Conservation (phyloP, 2,888 invertebrate species). For the Carabus problematicus region DNA sequence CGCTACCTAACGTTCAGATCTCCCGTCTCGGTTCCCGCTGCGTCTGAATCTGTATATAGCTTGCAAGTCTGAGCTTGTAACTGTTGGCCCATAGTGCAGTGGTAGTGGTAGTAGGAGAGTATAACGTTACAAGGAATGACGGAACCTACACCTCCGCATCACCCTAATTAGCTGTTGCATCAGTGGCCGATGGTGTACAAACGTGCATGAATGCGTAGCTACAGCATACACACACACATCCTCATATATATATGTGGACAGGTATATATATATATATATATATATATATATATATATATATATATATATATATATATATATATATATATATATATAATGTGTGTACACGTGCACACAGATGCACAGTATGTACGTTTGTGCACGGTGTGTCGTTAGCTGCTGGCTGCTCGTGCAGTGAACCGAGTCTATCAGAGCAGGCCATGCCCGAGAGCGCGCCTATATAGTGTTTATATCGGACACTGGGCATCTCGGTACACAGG, state of each 20-base stretch:
- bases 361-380: too few relatives aligned
- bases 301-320: too few relatives aligned
- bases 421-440: constrained; percentile 20
- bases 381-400: constrained; percentile 12
- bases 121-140: constrained; percentile 5
- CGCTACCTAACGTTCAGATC: too few relatives aligned
- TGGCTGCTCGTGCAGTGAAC: constrained; percentile 18
- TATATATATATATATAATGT: neutral
- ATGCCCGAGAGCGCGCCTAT: constrained; percentile 14
- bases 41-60: too few relatives aligned
- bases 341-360: neutral
- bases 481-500: neutral
- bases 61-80: too few relatives aligned
- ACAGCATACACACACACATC: too few relatives aligned
- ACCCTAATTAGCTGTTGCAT: constrained; percentile 18
- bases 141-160: constrained; percentile 17
- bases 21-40: too few relatives aligned
- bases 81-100: too few relatives aligned
- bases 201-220: neutral
- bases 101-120: too few relatives aligned
- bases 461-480: constrained; percentile 16
- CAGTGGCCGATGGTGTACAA: neutral
- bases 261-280: too few relatives aligned
- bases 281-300: too few relatives aligned
- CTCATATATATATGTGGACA: too few relatives aligned